Conservation (phyloP, 2,113 vertebrate species). For the Varanus komodoensis region DNA sequence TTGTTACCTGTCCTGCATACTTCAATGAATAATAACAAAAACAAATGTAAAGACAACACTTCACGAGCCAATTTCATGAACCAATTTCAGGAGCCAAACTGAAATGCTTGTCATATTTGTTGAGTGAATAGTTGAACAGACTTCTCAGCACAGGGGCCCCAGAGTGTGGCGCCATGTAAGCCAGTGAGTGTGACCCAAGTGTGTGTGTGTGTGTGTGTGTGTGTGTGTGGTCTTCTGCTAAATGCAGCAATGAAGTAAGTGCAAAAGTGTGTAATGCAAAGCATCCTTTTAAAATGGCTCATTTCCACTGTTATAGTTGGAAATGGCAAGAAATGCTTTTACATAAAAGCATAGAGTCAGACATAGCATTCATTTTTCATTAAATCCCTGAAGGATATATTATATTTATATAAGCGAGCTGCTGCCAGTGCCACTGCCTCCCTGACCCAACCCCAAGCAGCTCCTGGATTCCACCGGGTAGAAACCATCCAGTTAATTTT, state of each 20-base stretch:
- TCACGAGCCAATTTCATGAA: background rate
- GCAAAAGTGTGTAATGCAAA: background rate
- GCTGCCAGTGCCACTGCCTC: background rate
- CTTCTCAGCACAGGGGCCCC: background rate
- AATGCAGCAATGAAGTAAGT: background rate
- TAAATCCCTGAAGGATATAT: background rate
- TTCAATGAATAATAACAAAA: background rate
- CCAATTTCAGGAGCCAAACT: background rate
- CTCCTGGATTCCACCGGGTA: background rate
- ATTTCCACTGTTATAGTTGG: background rate
- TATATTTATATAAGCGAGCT: slow-evolving; percentile 8
- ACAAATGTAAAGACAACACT: background rate
- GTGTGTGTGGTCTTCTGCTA: background rate
- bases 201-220: too few species aligned
- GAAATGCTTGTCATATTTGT: background rate
- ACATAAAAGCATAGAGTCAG: background rate
- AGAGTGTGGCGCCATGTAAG: background rate
- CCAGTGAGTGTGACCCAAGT: background rate
- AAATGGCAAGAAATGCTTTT: background rate
- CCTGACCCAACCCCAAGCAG: background rate
- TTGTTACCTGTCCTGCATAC: background rate
- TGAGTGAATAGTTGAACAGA: background rate
- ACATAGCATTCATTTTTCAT: slow-evolving; percentile 12
- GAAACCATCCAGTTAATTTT: slow-evolving; percentile 21
- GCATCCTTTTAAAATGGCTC: background rate